Conservation (phyloP, 2,113 vertebrate species). For the Alligator mississippiensis region DNA sequence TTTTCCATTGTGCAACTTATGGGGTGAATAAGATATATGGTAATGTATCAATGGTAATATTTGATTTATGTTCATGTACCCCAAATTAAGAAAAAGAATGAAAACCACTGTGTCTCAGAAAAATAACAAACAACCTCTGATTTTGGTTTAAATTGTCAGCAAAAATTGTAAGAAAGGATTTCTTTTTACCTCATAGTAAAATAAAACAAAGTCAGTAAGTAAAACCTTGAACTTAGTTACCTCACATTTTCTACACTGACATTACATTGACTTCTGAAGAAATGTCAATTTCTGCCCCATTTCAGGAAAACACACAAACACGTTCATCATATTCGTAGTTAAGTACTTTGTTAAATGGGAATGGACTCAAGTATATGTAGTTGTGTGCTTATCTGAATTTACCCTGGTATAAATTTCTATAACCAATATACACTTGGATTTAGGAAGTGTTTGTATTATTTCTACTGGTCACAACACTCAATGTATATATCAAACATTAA, state of each 20-base stretch:
- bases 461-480: neutral
- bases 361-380: neutral
- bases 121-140: neutral
- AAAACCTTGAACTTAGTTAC: neutral
- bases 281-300: neutral
- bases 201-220: neutral
- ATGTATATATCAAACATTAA: neutral
- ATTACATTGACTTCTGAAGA: neutral
- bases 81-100: neutral
- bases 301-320: neutral
- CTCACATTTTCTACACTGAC: neutral
- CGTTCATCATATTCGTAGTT: neutral
- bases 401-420: no score
- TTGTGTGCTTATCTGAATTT: no score
- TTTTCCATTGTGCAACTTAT: neutral
- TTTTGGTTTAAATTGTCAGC: neutral
- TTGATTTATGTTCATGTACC: neutral
- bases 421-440: neutral
- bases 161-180: neutral
- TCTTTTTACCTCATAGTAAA: neutral
- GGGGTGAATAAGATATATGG: neutral
- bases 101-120: neutral
- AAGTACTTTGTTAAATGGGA: neutral
- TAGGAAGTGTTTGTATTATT: neutral
- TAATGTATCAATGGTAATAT: fast-evolving